Base-by-base conservation (phyloP, 2,888 invertebrate species). In the Nymphalis polychloros region DNA sequence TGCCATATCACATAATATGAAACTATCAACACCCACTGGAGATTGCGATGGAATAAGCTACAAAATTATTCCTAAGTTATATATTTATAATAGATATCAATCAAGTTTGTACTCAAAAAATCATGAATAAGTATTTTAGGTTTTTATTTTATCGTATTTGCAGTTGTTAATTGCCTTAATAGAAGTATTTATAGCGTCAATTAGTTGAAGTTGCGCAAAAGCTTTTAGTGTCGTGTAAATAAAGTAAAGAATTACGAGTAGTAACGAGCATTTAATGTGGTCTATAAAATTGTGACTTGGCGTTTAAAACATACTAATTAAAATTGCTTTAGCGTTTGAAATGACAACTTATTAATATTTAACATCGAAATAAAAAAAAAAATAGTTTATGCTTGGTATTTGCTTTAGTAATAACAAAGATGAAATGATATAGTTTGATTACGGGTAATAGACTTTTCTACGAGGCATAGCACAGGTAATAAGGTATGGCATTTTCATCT, bases 11-110 rank as follows among this genome's bases (percentile, higher is more conserved):
- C n/a, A n/a, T n/a, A n/a, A n/a, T n/a, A 27, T 27, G 27, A 5
- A 27, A 5, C 27, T 6, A 31, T 0, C 27, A 31, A 31, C 5
- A 5, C 0, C 6, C 10, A 41, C 4, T 41, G 13, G 2, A 0
- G 13, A 41, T 13, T 13, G 41, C 10, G 10, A 10, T 41, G 41
- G 41, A 13, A 41, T 41, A 41, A 41, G 41, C 41, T 41, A 2
- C 13, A 41, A 8, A 2, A 8, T 10, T 41, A 41, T 41, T 79
- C 97, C 97, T 3, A 13, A 27, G 16, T 16, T 7, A 17, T 17
- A 52, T 27, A n/a, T n/a, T n/a, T n/a, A n/a, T 27, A 27, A 20
- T 16, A 20, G 27, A 53, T 27, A 53, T 17, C 2, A 53, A 1
- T 2, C 2, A 17, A 41, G 8, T 48, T 23, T 27, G 31, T 41